Percentiles rank a stretch among this genome's conserved stretches.
Evolutionary conservation across 2,888 invertebrate genomes (phyloP).

Genomic region (Strigamia maritima): DNA sequence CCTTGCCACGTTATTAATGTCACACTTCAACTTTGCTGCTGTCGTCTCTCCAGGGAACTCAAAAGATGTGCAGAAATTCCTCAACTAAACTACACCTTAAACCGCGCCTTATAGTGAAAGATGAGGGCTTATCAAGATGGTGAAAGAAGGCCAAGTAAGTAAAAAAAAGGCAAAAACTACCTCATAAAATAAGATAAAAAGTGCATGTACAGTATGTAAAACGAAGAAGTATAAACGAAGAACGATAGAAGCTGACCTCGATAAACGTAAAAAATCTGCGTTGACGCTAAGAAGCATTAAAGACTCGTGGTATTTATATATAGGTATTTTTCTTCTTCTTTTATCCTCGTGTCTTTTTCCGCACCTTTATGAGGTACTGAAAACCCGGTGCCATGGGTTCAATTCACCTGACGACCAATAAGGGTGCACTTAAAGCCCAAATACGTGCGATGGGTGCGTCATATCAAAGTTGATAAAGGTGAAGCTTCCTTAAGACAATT

Average conservation of each 20-base stretch:
- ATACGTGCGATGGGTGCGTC: not conserved
- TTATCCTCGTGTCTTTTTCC: not conserved
- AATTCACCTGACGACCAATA: not conserved
- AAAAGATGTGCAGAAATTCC: slow-evolving; percentile 4
- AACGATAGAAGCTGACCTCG: not conserved
- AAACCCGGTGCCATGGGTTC: not conserved
- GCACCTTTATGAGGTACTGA: not conserved
- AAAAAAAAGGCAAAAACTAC: not conserved
- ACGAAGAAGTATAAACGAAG: not conserved
- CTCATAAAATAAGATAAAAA: not conserved
- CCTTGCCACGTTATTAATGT: slow-evolving; percentile 4
- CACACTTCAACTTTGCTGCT: slow-evolving; percentile 4
- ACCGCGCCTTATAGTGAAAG: slow-evolving; percentile 4
- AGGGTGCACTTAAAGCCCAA: not conserved
- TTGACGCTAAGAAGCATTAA: not conserved
- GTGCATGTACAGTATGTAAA: not conserved
- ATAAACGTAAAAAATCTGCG: not conserved
- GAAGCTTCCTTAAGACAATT: not conserved
- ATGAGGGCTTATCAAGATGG: not conserved
- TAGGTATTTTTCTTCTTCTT: not conserved
- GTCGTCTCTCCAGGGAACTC: not conserved
- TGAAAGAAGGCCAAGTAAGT: not conserved
- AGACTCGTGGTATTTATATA: not conserved
- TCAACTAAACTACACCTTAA: not conserved
- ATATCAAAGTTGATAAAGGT: not conserved